Conservation (phyloP, 2,797 vertebrate species). For the Tokudaia muenninki region DNA sequence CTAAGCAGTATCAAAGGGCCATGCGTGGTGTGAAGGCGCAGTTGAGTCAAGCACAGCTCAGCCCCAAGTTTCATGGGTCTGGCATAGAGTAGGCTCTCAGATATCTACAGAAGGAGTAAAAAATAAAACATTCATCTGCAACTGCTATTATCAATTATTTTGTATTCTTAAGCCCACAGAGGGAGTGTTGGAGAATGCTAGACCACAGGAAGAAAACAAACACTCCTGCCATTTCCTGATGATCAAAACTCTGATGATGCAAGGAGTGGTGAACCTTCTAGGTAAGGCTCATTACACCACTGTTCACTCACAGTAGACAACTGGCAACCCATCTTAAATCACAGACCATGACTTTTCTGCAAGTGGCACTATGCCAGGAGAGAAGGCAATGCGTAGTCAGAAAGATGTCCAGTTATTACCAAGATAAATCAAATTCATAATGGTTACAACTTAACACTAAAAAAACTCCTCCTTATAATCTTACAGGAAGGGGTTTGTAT, state of each 20-base stretch:
- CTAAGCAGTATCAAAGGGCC: constrained; percentile 11
- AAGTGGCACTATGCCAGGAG: constrained; percentile 10
- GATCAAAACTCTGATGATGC: constrained; percentile 62
- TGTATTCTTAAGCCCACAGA: rapidly evolving
- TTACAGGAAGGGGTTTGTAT: constrained; percentile 47
- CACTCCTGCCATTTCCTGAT: constrained; percentile 73
- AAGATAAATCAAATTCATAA: constrained; percentile 48
- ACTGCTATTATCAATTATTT: neutral
- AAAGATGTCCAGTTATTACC: neutral
- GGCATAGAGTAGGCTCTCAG: constrained; percentile 41
- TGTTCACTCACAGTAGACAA: constrained; percentile 34
- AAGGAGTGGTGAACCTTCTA: constrained; percentile 80
- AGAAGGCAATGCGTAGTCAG: neutral
- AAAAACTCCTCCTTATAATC: neutral
- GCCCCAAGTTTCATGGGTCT: constrained; percentile 20
- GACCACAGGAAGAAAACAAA: constrained; percentile 44
- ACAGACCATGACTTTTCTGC: constrained; percentile 40
- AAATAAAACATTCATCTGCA: constrained; percentile 11
- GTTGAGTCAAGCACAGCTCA: neutral
- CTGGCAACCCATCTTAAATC: neutral
- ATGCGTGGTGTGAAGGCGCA: neutral
- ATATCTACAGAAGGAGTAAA: constrained; percentile 64
- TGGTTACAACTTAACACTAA: constrained; percentile 45
- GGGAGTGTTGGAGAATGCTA: constrained; percentile 65
- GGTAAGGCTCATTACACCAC: constrained; percentile 47